Evolutionary conservation across 2,113 vertebrate species (phyloP), one percentile per base, ranked within the genome.

Genomic region (Proteles cristata): DNA sequence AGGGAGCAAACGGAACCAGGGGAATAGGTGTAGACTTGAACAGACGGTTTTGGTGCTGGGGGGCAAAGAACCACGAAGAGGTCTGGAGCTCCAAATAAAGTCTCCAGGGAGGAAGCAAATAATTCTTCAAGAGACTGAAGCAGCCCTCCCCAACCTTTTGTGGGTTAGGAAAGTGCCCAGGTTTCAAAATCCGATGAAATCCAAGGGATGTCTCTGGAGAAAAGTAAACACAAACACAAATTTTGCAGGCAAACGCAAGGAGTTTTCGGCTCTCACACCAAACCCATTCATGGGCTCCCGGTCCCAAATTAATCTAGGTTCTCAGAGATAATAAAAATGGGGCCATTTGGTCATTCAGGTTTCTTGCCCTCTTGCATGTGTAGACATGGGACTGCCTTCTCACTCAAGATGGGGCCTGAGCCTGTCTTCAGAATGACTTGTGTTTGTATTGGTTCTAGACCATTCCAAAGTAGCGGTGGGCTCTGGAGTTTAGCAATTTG

Each of bases 121-220:
- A 26, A 53, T 91, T 96, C 12, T 95, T 79, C 68, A 82, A 86
- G 73, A 95, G 2, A 84, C 76, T 45, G 74, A 17, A 79, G 7
- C 11, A 55, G 45, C 63, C 26, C 25, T 91, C 94, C 17, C 73
- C 31, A 84, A 79, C 31, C 19, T 73, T 96, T 45, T 55, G n/a
- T 50, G 17, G 16, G 53, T 88, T 95, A 55, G 21, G 31, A 92
- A 84, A 92, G 26, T 45, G 94, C 31, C 15, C 12, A 80, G 33
- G 11, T 84, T 95, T 92, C 45, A 93, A 74, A 96, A 86, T 74
- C 80, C 35, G 35, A 68, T 79, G 63, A 87, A 85, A 73, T 50
- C 39, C 69, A 79, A 93, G 45, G 16, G 63, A 4, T 26, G 86
- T 88, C 55, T 95, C 76, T 45, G 63, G 69, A 95, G 93, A 71